Evolutionary conservation across 2,797 vertebrate species (phyloP).

Genomic region (Podarcis siculus): DNA sequence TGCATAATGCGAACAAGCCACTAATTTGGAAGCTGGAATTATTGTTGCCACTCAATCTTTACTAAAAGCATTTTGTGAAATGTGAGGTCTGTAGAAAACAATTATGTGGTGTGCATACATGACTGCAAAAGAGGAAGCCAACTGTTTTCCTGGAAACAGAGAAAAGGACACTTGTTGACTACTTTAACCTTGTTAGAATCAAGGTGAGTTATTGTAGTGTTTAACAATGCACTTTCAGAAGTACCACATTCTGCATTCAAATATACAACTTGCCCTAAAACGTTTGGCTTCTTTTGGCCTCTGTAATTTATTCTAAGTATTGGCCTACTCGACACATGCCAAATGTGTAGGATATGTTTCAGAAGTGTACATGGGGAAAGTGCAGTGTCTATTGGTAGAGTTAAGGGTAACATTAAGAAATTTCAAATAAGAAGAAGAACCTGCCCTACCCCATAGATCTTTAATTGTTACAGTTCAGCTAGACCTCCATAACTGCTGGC

Average conservation of each 20-base stretch:
- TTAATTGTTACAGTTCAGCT: not conserved
- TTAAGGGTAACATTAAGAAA: not conserved
- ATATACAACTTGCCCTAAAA: not conserved
- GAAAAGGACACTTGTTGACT: conserved; percentile 8
- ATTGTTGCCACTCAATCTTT: conserved; percentile 23
- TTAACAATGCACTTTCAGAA: not conserved
- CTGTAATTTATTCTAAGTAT: not conserved
- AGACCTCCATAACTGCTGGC: not conserved
- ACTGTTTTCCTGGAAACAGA: conserved; percentile 7
- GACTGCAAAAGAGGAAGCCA: conserved; percentile 5
- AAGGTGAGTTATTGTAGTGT: not conserved
- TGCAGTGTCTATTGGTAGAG: not conserved
- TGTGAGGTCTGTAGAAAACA: conserved; percentile 24
- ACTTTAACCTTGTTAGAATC: conserved; percentile 2
- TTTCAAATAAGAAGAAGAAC: not conserved
- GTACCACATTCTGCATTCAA: not conserved
- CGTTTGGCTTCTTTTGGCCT: not conserved
- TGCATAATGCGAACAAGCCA: conserved; percentile 2
- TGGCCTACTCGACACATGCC: no score
- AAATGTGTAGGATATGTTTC: not conserved
- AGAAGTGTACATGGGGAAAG: not conserved
- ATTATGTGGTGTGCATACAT: not conserved
- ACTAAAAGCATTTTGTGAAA: conserved; percentile 18
- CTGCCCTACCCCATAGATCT: no score
- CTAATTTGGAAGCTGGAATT: conserved; percentile 28